phyloP scores from a whole-genome alignment of 2,888 invertebrate species.

The Leptopilina drosophilae region DNA sequence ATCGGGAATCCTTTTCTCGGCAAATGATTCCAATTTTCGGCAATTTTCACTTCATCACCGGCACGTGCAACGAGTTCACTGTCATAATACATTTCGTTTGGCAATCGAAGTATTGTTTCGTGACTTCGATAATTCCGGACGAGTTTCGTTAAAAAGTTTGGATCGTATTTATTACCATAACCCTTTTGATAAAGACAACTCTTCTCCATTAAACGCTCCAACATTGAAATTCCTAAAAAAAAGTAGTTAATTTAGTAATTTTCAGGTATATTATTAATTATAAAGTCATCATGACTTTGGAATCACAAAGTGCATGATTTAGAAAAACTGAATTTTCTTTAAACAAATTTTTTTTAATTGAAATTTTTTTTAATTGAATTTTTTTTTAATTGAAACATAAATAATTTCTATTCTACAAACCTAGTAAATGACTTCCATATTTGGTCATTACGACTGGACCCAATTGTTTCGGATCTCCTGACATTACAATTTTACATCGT shows the following conservation, averaged over 20 bases:
- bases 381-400: background rate
- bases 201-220: slow-evolving; percentile 83
- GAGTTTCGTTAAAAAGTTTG: slow-evolving; percentile 85
- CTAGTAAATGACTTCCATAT: slow-evolving; percentile 73
- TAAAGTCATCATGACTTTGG: too few relatives aligned
- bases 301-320: too few relatives aligned
- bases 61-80: slow-evolving; percentile 74
- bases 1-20: slow-evolving; percentile 78
- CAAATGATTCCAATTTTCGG: slow-evolving; percentile 75
- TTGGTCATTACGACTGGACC: slow-evolving; percentile 81
- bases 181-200: slow-evolving; percentile 76
- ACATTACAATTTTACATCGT: slow-evolving; percentile 80
- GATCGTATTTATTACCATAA: slow-evolving; percentile 78
- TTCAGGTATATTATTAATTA: too few relatives aligned
- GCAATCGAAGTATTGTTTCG: slow-evolving; percentile 81
- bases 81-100: slow-evolving; percentile 86
- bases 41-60: slow-evolving; percentile 55
- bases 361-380: background rate
- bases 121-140: slow-evolving; percentile 87
- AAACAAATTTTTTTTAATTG: too few relatives aligned
- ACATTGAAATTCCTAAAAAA: slow-evolving; percentile 80
- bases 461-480: slow-evolving; percentile 87
- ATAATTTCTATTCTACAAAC: slow-evolving; percentile 51
- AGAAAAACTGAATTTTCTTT: too few relatives aligned
- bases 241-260: background rate